phyloP scores from a whole-genome alignment of 2,797 vertebrate species.

The Mus spretus region DNA sequence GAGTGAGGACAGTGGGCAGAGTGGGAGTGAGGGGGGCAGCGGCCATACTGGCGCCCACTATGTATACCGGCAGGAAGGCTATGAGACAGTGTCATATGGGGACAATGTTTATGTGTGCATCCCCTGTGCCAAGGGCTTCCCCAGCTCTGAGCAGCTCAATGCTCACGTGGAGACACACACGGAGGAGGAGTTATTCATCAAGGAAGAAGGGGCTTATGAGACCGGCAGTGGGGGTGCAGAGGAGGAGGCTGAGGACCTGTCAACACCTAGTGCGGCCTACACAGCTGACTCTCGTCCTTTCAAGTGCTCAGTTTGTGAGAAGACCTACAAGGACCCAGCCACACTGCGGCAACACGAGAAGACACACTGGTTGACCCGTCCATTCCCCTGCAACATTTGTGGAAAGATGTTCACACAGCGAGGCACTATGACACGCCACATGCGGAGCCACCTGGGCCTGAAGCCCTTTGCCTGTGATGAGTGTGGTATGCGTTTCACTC shows the following conservation, averaged over 20 bases:
- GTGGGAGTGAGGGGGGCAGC: constrained; percentile 92
- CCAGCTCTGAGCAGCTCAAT: constrained; percentile 98
- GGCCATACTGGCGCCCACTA: constrained; percentile 93
- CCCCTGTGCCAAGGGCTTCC: constrained; percentile 98
- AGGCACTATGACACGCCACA: constrained; percentile 99
- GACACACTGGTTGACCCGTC: constrained; percentile 98
- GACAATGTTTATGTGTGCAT: constrained; percentile 99
- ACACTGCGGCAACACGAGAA: constrained; percentile 99
- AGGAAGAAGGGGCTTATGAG: constrained; percentile 92
- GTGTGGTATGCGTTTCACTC: constrained; percentile 99
- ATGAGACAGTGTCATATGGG: constrained; percentile 95
- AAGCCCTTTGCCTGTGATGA: constrained; percentile 99
- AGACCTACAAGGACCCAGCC: constrained; percentile 99
- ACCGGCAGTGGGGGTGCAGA: constrained; percentile 89
- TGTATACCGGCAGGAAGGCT: constrained; percentile 96
- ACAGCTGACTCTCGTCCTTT: constrained; percentile 93
- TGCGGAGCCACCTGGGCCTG: constrained; percentile 99
- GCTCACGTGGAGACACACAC: constrained; percentile 98
- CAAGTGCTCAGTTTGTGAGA: constrained; percentile 97
- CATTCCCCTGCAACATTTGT: constrained; percentile 99
- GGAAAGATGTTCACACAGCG: constrained; percentile 99
- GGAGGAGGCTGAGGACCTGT: constrained; percentile 95
- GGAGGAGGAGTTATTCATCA: constrained; percentile 97
- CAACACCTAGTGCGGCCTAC: constrained; percentile 91
- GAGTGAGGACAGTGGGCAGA: constrained; percentile 95